Percentiles rank a stretch among this genome's conserved stretches.
phyloP scores from a whole-genome alignment of 2,888 invertebrate genomes.

The Cantharis nigra region DNA sequence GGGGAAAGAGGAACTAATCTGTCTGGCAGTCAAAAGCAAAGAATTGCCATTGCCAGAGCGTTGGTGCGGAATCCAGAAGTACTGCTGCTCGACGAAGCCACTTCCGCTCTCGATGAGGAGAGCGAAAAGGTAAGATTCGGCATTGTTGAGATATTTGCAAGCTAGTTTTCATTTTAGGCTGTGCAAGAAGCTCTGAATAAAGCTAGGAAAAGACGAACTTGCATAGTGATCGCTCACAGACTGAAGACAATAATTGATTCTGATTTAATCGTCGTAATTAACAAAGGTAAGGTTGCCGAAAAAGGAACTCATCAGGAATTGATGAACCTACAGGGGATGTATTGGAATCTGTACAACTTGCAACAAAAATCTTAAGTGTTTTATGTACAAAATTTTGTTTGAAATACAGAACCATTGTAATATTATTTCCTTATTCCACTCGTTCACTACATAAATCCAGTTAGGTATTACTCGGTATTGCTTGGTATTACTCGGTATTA shows the following conservation, averaged over 20 bases:
- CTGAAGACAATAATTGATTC: conserved; percentile 83
- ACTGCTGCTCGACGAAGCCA: conserved; percentile 80
- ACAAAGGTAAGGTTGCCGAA: conserved; percentile 71
- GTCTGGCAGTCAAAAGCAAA: conserved; percentile 84
- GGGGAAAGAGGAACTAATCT: conserved; percentile 78
- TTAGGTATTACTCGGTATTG: too few species aligned
- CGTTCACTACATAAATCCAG: too few species aligned
- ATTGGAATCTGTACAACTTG: conserved; percentile 62
- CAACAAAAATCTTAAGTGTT: conserved; percentile 39
- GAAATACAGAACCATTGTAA: too few species aligned
- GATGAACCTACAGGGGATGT: conserved; percentile 64
- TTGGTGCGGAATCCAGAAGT: conserved; percentile 78
- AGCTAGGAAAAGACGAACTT: conserved; percentile 81
- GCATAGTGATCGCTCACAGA: conserved; percentile 85
- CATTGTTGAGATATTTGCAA: background rate
- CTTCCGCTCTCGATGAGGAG: conserved; percentile 83
- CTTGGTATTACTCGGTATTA: too few species aligned
- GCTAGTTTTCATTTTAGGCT: background rate
- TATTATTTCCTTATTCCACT: too few species aligned
- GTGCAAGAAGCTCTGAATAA: conserved; percentile 87
- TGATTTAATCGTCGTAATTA: conserved; percentile 75
- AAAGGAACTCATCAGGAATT: conserved; percentile 72
- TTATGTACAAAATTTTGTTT: background rate
- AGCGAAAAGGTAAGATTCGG: conserved; percentile 72
- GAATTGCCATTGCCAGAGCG: conserved; percentile 86